Evolutionary conservation across 2,888 invertebrate species (phyloP), one percentile per base, ranked within the genome.

Genomic region (Orthonychiurus folsomi): DNA sequence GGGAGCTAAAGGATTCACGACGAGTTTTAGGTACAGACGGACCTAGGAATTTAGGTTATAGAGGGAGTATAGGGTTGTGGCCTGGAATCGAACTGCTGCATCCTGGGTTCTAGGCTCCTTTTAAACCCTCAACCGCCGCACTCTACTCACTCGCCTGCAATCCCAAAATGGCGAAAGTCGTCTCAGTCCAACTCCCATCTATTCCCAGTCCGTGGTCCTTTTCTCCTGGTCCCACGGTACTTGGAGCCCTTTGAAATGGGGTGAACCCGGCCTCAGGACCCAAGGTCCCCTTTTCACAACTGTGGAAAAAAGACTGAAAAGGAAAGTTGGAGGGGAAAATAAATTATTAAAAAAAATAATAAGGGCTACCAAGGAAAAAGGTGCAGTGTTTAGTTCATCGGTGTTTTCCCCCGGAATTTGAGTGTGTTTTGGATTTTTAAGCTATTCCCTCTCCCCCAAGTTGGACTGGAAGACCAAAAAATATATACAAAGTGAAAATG

Each of bases 141-240:
- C 23, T 52, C 52, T 15, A 47, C 71, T 69, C 72, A 70, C 71
- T 69, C 71, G 69, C 70, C 70, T 67, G 68, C 69, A n/a, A 69
- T 69, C 67, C 66, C 69, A 73, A 69, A 73, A 73, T 69, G 69
- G 70, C 69, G 70, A 73, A 37, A 70, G 69, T 68, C 60, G 60
- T 48, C 63, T 65, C 64, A 66, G 66, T 65, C 69, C 63, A 61
- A 58, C 64, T 67, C 56, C 56, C 56, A 20, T 24, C 18, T 12
- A 55, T n/a, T 21, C 20, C 23, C 52, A 9, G n/a, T 9, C n/a
- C n/a, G 12, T 3, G 3, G 20, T 3, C 23, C 52, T 15, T 37
- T 24, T 12, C 25, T 9, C 25, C 24, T 3, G 12, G 55, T 55
- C 55, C 21, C 21, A 55, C 21, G 20, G 55, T 9, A 20, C 55